Evolutionary conservation across 1,140 invertebrate species (phyloP), one percentile per base, ranked within the genome.

Genomic region (Scaptomyza graminum): DNA sequence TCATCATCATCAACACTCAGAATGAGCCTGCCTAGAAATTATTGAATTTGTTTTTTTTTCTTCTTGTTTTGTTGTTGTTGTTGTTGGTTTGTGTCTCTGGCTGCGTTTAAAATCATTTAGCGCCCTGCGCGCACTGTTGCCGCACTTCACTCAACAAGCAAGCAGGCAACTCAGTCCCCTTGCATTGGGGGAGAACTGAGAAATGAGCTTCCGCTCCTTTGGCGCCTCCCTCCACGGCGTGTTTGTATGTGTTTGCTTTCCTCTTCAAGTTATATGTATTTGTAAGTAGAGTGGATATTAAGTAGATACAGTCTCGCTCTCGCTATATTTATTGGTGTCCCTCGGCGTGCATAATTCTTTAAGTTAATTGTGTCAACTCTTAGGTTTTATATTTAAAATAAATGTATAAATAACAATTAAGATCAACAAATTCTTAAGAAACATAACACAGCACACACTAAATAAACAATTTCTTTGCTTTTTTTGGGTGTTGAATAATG

Each of bases 41-140:
- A 77, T 75, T 74, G 57, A 75, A 74, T 78, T 81, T 71, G 77
- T 81, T 84, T 59, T 9, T 34, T 8, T 31, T 31, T 31, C 6
- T 31, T 31, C 6, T 31, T n/a, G n/a, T n/a, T n/a, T 3, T 18
- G 18, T 22, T 22, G 18, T 22, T 22, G 18, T 22, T 22, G 18
- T 22, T 22, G 18, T 2, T 22, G 0, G 18, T 34, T 9, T 66
- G 74, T 79, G 64, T 79, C 63, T 69, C 62, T 71, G 71, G 49
- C 9, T 51, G 64, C 56, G 72, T 76, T 60, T 50, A 81, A 74
- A 57, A 68, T 59, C 52, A 63, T 67, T 74, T 66, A 59, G 69
- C 50, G 49, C 49, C 56, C 11, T 41, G 37, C 2, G 56, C 11
- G 81, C 77, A 74, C 44, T 51, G 81, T 84, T 84, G 81, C 82